phyloP scores from a whole-genome alignment of 1,140 invertebrate genomes.

The Brachionus asplanchnoidis region DNA sequence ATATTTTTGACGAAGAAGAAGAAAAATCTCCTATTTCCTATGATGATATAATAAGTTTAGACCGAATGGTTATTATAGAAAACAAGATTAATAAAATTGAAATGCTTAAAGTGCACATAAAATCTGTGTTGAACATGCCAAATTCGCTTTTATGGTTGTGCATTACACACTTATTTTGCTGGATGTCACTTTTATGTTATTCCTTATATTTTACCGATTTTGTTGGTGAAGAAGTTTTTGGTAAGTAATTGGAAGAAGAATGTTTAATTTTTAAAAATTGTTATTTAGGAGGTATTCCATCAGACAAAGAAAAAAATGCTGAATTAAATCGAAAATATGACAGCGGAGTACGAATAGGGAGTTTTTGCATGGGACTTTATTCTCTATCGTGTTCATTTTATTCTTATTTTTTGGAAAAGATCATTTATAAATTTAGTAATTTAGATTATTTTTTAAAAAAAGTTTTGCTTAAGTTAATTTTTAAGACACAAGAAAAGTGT shows the following conservation, averaged over 20 bases:
- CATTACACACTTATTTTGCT: conserved; percentile 88
- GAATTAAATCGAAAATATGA: conserved; percentile 67
- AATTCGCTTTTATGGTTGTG: conserved; percentile 77
- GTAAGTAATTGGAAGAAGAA: conserved; percentile 70
- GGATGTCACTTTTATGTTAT: conserved; percentile 95
- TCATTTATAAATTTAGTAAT: conserved; percentile 72
- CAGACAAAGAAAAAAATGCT: conserved; percentile 66
- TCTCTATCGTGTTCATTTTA: conserved; percentile 86
- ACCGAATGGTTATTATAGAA: background rate
- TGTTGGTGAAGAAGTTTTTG: conserved; percentile 87
- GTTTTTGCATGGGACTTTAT: conserved; percentile 93
- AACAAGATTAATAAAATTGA: conserved; percentile 43
- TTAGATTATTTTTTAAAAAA: background rate
- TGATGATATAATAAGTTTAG: background rate
- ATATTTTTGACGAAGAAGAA: background rate
- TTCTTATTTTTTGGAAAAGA: conserved; percentile 77
- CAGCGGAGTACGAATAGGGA: conserved; percentile 84
- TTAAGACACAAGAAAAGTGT: conserved; percentile 74
- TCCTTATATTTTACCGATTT: conserved; percentile 95
- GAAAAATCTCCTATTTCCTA: background rate
- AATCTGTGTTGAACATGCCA: conserved; percentile 82
- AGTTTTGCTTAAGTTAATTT: background rate
- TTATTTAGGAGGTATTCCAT: conserved; percentile 44
- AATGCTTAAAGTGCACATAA: conserved; percentile 68
- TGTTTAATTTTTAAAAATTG: conserved; percentile 42